Evolutionary conservation across 2,888 invertebrate genomes (phyloP), one percentile per base, ranked within the genome.

Genomic region (Lasioglossum oenotherae): DNA sequence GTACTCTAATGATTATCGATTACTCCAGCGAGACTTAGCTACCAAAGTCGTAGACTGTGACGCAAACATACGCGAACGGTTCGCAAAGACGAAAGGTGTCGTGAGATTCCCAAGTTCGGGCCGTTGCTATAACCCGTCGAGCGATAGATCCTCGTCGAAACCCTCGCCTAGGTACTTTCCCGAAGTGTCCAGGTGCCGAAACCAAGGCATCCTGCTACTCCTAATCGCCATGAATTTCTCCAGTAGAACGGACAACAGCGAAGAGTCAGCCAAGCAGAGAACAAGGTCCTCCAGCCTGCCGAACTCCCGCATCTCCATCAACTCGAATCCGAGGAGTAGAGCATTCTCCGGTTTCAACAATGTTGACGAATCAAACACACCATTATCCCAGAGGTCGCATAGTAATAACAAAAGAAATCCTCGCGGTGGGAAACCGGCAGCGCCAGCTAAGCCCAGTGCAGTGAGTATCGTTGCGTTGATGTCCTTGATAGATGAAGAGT

Each of bases 251-350:
- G 85, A 79, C 4, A 69, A n/a, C 23, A 2, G 41, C 4, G 81
- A 79, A 8, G 86, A 78, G 67, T 82, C 89, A 0, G 6, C 78
- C 8, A 88, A 87, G 80, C 88, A 84, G 19, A 90, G 92, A 60
- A 90, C 94, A 2, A 92, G 93, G 87, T 94, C 94, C 0, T 89
- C 91, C 1, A 93, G 92, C 87, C 82, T 92, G 12, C 87, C 93
- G 5, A 84, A 82, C 35, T 78, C 73, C 16, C 87, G 88, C 35
- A 74, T 88, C 10, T 53, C 60, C 8, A 2, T 35, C 12, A 46
- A 41, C 23, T 81, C 86, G 19, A 86, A 84, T 60, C 85, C 89
- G 12, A 90, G 87, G 60, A 44, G 87, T 23, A 92, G 89, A 74
- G 27, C 84, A 2, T 83, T 85, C 14, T 74, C 87, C 23, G 85